Conservation (phyloP, 2,888 invertebrate species). For the Furcula furcula region DNA sequence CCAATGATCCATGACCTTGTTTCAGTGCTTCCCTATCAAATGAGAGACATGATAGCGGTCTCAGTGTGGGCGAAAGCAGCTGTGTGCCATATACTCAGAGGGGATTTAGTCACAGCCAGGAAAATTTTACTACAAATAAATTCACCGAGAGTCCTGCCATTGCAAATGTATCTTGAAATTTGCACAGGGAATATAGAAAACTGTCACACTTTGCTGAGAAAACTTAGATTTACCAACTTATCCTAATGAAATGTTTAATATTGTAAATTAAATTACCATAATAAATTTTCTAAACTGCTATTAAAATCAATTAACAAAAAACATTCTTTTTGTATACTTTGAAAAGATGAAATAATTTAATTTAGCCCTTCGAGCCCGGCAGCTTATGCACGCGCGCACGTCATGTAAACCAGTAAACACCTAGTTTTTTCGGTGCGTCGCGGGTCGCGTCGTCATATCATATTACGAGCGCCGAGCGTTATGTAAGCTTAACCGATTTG, state of each 20-base stretch:
- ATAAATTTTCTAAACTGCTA: neutral
- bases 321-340: no score
- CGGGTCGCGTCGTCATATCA: no score
- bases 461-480: no score
- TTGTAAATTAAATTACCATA: neutral
- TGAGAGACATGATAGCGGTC: constrained; percentile 72
- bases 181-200: constrained; percentile 77
- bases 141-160: constrained; percentile 67
- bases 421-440: no score
- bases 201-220: constrained; percentile 69
- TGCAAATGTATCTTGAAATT: constrained; percentile 82
- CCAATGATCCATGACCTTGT: constrained; percentile 83
- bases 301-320: no score
- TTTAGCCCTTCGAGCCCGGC: no score
- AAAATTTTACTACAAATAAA: constrained; percentile 75
- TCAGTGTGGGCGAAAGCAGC: constrained; percentile 79
- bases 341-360: no score
- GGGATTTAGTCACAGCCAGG: constrained; percentile 70
- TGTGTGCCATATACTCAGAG: constrained; percentile 72
- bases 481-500: no score
- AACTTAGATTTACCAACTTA: constrained; percentile 56
- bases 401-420: no score
- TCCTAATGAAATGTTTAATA: constrained; percentile 35
- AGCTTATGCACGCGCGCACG: no score
- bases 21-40: constrained; percentile 64